Evolutionary conservation across 2,797 vertebrate species (phyloP).

Genomic region (Mormyrops attenuatus): DNA sequence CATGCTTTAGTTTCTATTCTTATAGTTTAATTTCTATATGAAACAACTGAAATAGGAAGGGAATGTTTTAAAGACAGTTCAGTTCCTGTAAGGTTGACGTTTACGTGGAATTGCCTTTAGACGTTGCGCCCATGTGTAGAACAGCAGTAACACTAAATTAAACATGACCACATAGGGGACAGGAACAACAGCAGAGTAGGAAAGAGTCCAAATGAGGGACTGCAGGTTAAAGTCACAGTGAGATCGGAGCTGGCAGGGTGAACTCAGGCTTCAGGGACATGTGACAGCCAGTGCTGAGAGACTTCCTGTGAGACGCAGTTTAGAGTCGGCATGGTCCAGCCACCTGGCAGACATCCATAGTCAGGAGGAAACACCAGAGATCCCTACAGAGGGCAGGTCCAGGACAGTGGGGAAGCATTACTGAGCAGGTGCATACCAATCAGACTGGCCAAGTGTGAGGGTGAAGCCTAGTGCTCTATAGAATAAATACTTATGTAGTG

Average conservation of each 20-base stretch:
- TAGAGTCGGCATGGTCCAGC: not conserved
- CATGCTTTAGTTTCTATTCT: not conserved
- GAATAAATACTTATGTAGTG: not conserved
- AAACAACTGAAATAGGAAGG: not conserved
- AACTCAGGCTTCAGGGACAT: not conserved
- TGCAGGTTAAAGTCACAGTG: not conserved
- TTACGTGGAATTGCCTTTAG: not conserved
- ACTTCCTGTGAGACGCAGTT: not conserved
- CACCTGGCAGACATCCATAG: not conserved
- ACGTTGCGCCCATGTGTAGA: not conserved
- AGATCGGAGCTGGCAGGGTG: not conserved
- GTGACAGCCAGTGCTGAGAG: not conserved
- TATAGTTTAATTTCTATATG: not conserved
- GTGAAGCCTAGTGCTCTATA: not conserved
- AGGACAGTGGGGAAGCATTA: not conserved
- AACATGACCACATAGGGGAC: not conserved
- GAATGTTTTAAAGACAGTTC: not conserved
- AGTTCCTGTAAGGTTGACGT: not conserved
- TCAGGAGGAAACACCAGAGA: not conserved
- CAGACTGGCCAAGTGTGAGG: not conserved
- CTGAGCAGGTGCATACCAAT: not conserved
- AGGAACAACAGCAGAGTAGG: not conserved
- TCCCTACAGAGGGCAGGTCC: not conserved
- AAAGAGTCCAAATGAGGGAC: not conserved
- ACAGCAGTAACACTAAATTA: not conserved